Base-by-base conservation (phyloP, 2,113 vertebrate genomes). In the Cepphus grylle region DNA sequence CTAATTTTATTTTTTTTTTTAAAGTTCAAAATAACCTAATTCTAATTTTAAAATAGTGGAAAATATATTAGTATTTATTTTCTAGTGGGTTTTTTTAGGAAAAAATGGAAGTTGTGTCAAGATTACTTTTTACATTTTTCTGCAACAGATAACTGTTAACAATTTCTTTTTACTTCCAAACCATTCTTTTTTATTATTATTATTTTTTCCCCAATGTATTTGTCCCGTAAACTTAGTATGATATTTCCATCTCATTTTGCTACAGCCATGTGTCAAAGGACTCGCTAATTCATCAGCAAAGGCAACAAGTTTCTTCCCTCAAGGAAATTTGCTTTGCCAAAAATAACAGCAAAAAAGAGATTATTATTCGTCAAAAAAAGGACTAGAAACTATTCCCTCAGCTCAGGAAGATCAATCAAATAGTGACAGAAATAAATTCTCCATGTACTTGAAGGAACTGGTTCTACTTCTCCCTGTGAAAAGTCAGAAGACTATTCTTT, bases 51-150 rank as follows among this genome's bases (percentile, higher is more conserved):
- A 79, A 56, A 25, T 4, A 0, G 0, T 15, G n/a, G 6, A 29
- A 76, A 61, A 53, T 20, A 58, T 20, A 30, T n/a, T 47, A 13
- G 43, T 62, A 34, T 29, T 59, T 38, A 34, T 45, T 79, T 30
- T 18, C 5, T 12, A n/a, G 2, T 7, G 1, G 1, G 4, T 4
- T 34, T 29, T 49, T 40, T 53, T 19, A 26, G 16, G 8, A 40
- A 81, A 66, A 56, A 71, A 27, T 20, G 2, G 4, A 45, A 42
- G 4, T 11, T 71, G 7, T 52, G 12, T 23, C 8, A 70, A 66
- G 86, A 69, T 42, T 27, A 8, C 2, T 63, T 69, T n/a, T 50
- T 59, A 19, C 2, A 5, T 73, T 81, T 92, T 91, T 23, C 12
- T 81, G 7, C 7, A 86, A 65, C 65, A 36, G 1, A 29, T 30